Evolutionary conservation across 2,888 invertebrate genomes (phyloP), one percentile per base, ranked within the genome.

Genomic region (Andrena haemorrhoa): DNA sequence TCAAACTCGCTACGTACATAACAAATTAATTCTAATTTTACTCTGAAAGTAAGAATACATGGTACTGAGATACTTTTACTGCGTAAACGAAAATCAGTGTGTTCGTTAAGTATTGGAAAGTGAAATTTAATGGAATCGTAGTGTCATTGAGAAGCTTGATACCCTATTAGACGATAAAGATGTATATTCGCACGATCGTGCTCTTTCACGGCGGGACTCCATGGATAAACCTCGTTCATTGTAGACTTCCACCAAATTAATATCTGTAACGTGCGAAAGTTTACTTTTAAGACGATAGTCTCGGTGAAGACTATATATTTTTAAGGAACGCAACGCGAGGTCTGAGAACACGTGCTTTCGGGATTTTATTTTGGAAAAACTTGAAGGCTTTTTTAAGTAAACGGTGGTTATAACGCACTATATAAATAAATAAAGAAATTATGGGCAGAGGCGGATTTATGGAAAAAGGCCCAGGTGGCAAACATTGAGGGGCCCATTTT

Each of bases 131-230:
- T 26, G 60, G 49, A 41, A 63, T 60, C 5, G 35, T 56, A 71
- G 16, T 41, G 41, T 72, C 58, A 33, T 35, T n/a, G 8, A 26
- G 10, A 61, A 58, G 5, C 33, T 81, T 90, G 92, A 90, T 92
- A 97, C 97, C 96, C 96, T 91, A 95, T 95, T 51, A 97, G 94
- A 85, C 95, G 95, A 90, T 98, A 97, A 0, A 98, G 95, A 92
- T 98, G 97, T 79, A 98, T 95, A 94, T 98, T 98, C 7, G 98
- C 98, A 86, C 97, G 96, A 93, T 98, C 98, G 92, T 97, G 97
- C 89, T 98, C 96, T 90, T 96, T 96, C 47, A 96, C 95, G 63
- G 97, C 95, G 16, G 98, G 98, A 91, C 97, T 97, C 98, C 98
- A 98, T 0, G 98, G 98, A 90, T 98, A 98, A 0, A 98, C 98